Conservation (phyloP, 2,113 vertebrate genomes). For the Piprites chloris region DNA sequence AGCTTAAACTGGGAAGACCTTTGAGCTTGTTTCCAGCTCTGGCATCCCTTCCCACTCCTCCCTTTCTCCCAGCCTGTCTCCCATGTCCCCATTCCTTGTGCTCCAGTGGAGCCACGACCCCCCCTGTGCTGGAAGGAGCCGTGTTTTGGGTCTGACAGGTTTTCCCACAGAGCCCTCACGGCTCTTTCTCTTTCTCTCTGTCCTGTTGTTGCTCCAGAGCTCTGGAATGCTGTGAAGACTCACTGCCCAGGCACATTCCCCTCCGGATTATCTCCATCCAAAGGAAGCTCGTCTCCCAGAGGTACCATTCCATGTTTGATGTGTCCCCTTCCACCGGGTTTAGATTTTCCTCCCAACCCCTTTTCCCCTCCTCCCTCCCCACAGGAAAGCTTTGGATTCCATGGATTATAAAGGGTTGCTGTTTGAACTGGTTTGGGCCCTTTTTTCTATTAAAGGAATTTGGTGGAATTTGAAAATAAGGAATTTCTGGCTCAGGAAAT, state of each 20-base stretch:
- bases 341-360: background rate
- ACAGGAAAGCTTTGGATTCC: background rate
- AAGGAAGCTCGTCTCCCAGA: constrained; percentile 1
- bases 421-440: background rate
- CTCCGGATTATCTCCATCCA: background rate
- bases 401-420: background rate
- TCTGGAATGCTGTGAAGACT: constrained; percentile 68
- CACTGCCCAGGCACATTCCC: constrained; percentile 15
- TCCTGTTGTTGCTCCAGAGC: background rate
- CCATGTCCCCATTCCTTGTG: background rate
- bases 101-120: background rate
- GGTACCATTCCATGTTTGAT: background rate
- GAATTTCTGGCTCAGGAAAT: background rate
- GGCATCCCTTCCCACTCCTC: background rate
- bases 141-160: background rate
- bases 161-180: background rate
- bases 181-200: background rate
- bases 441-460: background rate
- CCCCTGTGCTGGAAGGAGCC: background rate
- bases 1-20: background rate
- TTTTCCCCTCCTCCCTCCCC: background rate
- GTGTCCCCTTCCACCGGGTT: background rate
- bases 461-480: background rate
- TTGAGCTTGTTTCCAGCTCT: background rate
- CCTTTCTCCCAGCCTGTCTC: background rate